Evolutionary conservation across 2,888 invertebrate genomes (phyloP).

Genomic region (Leucophenga montana): DNA sequence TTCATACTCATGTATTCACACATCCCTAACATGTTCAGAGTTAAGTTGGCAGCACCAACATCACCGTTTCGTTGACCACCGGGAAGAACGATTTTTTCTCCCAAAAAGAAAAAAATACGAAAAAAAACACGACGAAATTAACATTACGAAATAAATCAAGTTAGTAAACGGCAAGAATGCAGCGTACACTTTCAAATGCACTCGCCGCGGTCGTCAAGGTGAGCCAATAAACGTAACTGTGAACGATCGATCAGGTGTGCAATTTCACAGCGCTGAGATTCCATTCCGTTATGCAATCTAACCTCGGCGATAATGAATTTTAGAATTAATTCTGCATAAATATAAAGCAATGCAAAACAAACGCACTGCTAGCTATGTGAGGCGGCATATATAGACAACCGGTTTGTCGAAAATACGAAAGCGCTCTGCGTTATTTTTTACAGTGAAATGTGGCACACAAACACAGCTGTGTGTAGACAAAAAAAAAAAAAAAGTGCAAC

Average conservation of each 20-base stretch:
- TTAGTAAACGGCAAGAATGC: constrained; percentile 53
- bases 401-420: no score
- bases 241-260: not conserved
- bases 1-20: no score
- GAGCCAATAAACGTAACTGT: constrained; percentile 28
- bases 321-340: not conserved
- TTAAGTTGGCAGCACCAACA: constrained; percentile 9
- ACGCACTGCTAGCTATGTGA: not conserved
- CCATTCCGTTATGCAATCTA: constrained; percentile 64
- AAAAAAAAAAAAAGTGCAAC: not conserved
- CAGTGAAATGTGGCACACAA: no score
- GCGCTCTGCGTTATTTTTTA: no score
- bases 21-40: no score
- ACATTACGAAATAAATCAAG: constrained; percentile 14
- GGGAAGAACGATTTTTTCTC: constrained; percentile 20
- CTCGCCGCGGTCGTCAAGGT: constrained; percentile 61
- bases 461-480: no score
- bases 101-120: constrained; percentile 23
- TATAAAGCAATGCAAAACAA: not conserved
- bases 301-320: constrained; percentile 37
- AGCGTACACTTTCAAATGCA: constrained; percentile 62
- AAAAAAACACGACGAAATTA: constrained; percentile 37
- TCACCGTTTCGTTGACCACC: constrained; percentile 27
- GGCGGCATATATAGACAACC: no score
- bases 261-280: not conserved